phyloP scores from a whole-genome alignment of 2,113 vertebrate species.

The Bos taurus region ARS-UCD2.0 NC_037354.1:45099001-45099500 shows the following conservation, averaged over 20 bases:
- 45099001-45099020: background rate
- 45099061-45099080: background rate
- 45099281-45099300: background rate
- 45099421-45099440: background rate
- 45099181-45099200: constrained; percentile 16
- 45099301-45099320: background rate
- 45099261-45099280: constrained; percentile 15
- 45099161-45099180: background rate
- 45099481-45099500: background rate
- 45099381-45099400: background rate
- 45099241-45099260: background rate
- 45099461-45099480: background rate
- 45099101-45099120: constrained; percentile 22
- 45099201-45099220: background rate
- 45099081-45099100: background rate
- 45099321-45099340: background rate
- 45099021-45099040: constrained; percentile 15
- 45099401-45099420: background rate
- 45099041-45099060: constrained; percentile 24
- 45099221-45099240: background rate
- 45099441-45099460: background rate
- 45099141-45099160: background rate
- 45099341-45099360: background rate
- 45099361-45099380: background rate
- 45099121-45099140: constrained; percentile 33